A percentile compares a stretch with the other conserved stretches of the same genome.
These are phyloP conservation scores for Dichetophora obliterata DNA, from an alignment of 2,888 invertebrate genomes.

Conservation along the genomic window DNA sequence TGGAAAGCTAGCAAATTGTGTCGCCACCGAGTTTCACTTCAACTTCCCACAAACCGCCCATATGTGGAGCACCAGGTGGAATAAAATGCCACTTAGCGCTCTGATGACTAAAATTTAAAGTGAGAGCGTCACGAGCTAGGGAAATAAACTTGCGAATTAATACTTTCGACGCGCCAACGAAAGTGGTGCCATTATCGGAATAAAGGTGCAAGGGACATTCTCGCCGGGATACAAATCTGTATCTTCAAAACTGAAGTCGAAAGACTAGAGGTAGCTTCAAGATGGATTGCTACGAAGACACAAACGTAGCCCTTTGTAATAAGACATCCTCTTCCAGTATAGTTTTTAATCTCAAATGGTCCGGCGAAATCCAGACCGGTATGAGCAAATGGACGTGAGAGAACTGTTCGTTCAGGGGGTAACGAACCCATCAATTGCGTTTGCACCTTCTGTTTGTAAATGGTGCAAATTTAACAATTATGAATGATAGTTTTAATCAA, in stretches of 20 bases:
- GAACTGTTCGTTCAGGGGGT: no score
- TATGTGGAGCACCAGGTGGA: no score
- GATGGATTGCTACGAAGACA: constrained; percentile 6
- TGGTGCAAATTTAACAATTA: no score
- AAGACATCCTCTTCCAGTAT: no score
- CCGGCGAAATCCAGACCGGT: background rate
- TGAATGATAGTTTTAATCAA: background rate
- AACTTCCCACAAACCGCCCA: no score
- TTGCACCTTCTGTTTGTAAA: background rate
- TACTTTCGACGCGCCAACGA: background rate
- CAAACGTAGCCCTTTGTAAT: background rate
- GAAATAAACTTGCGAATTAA: background rate
- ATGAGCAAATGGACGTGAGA: background rate
- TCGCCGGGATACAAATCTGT: constrained; percentile 32
- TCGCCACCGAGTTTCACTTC: no score
- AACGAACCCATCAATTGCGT: background rate
- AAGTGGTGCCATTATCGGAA: constrained; percentile 35
- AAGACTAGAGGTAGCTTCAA: background rate
- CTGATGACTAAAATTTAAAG: no score
- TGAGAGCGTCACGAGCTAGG: background rate
- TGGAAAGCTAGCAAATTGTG: no score
- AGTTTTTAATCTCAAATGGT: background rate
- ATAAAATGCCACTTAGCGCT: no score
- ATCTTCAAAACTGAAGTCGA: constrained; percentile 7
- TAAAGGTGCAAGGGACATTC: constrained; percentile 37